These are phyloP conservation scores for Buteo buteo DNA, from an alignment of 2,113 vertebrate species.

Conservation along the genomic window DNA sequence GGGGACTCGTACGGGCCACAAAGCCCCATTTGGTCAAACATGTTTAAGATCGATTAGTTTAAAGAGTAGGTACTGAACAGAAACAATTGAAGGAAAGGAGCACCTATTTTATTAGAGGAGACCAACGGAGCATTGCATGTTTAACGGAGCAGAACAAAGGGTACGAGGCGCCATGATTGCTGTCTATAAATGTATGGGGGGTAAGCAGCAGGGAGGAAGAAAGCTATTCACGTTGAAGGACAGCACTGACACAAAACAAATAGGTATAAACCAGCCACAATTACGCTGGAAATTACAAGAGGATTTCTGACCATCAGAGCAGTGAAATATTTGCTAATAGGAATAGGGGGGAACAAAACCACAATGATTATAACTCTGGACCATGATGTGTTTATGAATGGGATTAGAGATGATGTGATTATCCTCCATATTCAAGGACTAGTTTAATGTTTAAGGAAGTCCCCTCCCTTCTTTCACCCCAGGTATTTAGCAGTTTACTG, in stretches of 20 bases:
- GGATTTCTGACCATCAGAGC: not conserved
- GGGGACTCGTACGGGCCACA: fast-evolving
- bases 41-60: not conserved
- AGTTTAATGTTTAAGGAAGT: slow-evolving; percentile 15
- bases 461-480: not conserved
- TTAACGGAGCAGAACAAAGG: slow-evolving; percentile 40
- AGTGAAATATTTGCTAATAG: not conserved
- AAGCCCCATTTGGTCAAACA: not conserved
- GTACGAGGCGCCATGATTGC: not conserved
- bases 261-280: not conserved
- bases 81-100: not conserved
- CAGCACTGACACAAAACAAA: slow-evolving; percentile 4
- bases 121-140: not conserved
- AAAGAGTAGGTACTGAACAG: not conserved
- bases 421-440: not conserved
- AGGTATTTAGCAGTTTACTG: slow-evolving; percentile 26
- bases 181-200: not conserved
- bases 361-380: not conserved
- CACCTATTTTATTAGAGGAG: not conserved
- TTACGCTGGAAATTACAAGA: not conserved
- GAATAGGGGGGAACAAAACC: not conserved
- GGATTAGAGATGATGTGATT: slow-evolving; percentile 25
- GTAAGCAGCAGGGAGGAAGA: slow-evolving; percentile 38
- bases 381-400: not conserved
- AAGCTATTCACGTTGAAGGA: slow-evolving; percentile 7